Percentiles rank a stretch among this genome's conserved stretches.
Conservation (phyloP, 2,113 vertebrate species). For the Shinisaurus crocodilurus region DNA sequence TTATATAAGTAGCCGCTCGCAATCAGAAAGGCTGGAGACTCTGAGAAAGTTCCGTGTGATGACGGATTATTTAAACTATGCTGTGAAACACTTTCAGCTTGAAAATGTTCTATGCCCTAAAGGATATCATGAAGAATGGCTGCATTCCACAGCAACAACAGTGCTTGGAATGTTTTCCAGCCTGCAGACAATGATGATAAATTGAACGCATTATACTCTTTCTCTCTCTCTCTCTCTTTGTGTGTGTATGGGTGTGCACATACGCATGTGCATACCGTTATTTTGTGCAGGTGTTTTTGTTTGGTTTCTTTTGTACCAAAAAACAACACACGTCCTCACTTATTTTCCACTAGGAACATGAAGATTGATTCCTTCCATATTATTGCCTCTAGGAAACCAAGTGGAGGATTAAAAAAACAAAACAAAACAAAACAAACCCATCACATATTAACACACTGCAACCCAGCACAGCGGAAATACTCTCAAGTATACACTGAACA, state of each 20-base stretch:
- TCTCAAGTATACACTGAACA: background rate
- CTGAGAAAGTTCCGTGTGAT: slow-evolving; percentile 64
- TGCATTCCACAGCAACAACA: slow-evolving; percentile 78
- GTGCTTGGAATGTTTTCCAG: slow-evolving; percentile 67
- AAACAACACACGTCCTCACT: background rate
- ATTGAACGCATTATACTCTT: slow-evolving; percentile 4
- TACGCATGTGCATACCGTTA: background rate
- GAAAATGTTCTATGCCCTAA: slow-evolving; percentile 74
- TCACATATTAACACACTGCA: slow-evolving; percentile 6
- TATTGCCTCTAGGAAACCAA: background rate
- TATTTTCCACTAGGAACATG: background rate
- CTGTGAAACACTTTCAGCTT: slow-evolving; percentile 76
- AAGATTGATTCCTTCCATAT: slow-evolving; percentile 9
- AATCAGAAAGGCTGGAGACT: slow-evolving; percentile 69
- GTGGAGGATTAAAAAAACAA: background rate
- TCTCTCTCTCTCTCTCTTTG: background rate
- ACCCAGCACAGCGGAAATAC: background rate
- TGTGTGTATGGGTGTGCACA: background rate
- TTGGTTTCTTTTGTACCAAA: background rate
- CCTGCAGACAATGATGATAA: slow-evolving; percentile 60
- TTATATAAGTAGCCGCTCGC: slow-evolving; percentile 73
- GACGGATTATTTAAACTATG: slow-evolving; percentile 77
- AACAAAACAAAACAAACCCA: background rate
- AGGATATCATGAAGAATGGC: slow-evolving; percentile 76
- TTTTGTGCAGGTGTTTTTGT: slow-evolving; percentile 63